A percentile compares a stretch with the other conserved stretches of the same genome.
phyloP scores from a whole-genome alignment of 1,140 invertebrate species.

The Drosophila ananassae region DNA sequence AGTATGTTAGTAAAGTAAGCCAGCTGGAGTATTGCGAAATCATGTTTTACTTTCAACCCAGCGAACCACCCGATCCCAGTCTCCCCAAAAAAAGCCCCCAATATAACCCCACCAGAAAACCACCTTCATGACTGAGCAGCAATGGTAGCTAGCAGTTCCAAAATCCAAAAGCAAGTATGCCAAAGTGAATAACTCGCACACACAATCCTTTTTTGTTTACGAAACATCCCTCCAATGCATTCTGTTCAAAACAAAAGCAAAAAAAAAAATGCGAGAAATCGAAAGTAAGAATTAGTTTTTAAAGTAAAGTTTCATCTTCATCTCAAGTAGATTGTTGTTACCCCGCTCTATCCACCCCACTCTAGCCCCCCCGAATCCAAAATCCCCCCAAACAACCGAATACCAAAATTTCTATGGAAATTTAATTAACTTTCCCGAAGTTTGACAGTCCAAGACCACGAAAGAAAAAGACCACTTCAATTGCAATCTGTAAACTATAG shows the following conservation, averaged over 20 bases:
- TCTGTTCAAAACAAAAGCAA: slow-evolving; percentile 68
- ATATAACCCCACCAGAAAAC: slow-evolving; percentile 23
- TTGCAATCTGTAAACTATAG: slow-evolving; percentile 15
- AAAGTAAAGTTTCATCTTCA: slow-evolving; percentile 57
- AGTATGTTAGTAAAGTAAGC: slow-evolving; percentile 46
- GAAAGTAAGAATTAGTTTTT: slow-evolving; percentile 50
- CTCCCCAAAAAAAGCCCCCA: not conserved
- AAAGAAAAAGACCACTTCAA: slow-evolving; percentile 39
- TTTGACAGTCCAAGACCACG: slow-evolving; percentile 56
- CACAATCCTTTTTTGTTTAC: slow-evolving; percentile 66
- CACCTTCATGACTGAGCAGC: slow-evolving; percentile 79
- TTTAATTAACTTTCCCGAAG: slow-evolving; percentile 82
- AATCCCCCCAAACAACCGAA: slow-evolving; percentile 12
- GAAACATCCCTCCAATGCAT: slow-evolving; percentile 74
- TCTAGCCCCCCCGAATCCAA: slow-evolving; percentile 13
- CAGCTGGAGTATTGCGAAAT: slow-evolving; percentile 70
- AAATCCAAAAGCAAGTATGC: slow-evolving; percentile 61
- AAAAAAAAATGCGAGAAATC: slow-evolving; percentile 53
- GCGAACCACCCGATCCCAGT: slow-evolving; percentile 9
- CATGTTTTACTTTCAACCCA: slow-evolving; percentile 66
- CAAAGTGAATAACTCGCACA: slow-evolving; percentile 54
- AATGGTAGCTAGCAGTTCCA: slow-evolving; percentile 82
- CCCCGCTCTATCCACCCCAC: slow-evolving; percentile 21
- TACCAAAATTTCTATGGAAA: slow-evolving; percentile 34
- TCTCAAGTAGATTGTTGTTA: slow-evolving; percentile 75